Conservation (phyloP, 2,113 vertebrate species). For the Coracopsis vasa region DNA sequence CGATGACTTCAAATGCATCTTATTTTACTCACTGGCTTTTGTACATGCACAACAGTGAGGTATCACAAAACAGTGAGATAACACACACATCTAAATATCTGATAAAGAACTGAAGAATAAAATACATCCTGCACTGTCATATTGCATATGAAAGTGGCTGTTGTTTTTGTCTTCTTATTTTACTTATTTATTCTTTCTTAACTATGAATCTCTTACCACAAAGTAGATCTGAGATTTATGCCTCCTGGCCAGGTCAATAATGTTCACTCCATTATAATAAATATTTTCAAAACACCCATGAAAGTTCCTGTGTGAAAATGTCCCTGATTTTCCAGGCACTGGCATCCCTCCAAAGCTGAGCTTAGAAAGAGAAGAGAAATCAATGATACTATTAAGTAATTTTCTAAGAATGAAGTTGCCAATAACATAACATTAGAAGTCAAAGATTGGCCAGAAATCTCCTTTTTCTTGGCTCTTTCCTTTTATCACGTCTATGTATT, state of each 20-base stretch:
- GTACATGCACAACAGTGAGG: not conserved
- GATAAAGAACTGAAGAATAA: not conserved
- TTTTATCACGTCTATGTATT: not conserved
- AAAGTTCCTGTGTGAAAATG: slow-evolving; percentile 81
- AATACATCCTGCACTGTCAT: not conserved
- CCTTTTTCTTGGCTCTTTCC: not conserved
- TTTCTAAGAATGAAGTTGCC: slow-evolving; percentile 55
- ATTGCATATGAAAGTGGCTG: not conserved
- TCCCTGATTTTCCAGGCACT: slow-evolving; percentile 79
- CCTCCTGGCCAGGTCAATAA: slow-evolving; percentile 81
- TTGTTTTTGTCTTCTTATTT: not conserved
- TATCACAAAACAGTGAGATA: not conserved
- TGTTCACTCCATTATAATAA: slow-evolving; percentile 83
- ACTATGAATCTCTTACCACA: slow-evolving; percentile 76
- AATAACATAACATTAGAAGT: not conserved
- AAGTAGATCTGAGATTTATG: slow-evolving; percentile 77
- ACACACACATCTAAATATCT: not conserved
- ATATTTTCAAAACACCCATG: slow-evolving; percentile 93
- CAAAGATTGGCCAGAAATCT: not conserved
- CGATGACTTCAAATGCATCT: not conserved
- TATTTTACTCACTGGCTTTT: not conserved
- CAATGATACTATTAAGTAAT: slow-evolving; percentile 76
- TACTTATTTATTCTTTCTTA: not conserved
- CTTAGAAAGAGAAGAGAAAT: slow-evolving; percentile 85
- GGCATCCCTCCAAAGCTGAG: slow-evolving; percentile 89